phyloP scores from a whole-genome alignment of 2,797 vertebrate species.

The Cephalopachus bancanus region DNA sequence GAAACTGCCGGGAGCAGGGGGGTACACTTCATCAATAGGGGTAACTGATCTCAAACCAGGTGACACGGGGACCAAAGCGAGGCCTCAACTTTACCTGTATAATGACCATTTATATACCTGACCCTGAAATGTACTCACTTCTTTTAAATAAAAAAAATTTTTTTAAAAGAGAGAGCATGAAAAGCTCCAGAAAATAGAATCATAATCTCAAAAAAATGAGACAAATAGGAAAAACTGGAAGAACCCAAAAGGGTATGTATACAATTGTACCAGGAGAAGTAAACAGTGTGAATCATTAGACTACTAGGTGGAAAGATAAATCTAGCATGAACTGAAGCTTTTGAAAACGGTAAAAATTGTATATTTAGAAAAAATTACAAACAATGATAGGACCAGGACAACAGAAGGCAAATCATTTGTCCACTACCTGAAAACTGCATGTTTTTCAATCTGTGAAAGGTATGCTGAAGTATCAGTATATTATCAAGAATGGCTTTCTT shows the following conservation, averaged over 20 bases:
- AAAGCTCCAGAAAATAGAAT: background rate
- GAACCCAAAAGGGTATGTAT: background rate
- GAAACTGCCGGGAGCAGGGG: too few species aligned
- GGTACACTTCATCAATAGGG: too few species aligned
- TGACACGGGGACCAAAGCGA: too few species aligned
- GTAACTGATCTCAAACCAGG: too few species aligned
- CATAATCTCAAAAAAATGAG: background rate
- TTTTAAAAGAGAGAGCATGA: background rate
- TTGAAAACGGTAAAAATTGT: background rate
- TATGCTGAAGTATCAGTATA: background rate
- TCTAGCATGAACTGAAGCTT: background rate
- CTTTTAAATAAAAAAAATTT: background rate
- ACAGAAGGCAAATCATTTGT: background rate
- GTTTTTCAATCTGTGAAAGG: background rate
- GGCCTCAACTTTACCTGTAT: too few species aligned
- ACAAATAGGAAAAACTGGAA: background rate
- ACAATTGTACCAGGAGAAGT: background rate
- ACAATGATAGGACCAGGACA: background rate
- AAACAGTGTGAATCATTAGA: background rate
- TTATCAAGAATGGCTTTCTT: background rate
- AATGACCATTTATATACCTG: too few species aligned
- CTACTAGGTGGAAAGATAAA: conserved; percentile 1
- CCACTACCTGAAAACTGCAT: background rate
- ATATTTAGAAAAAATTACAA: background rate
- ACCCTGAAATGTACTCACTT: too few species aligned